phyloP scores from a whole-genome alignment of 2,888 invertebrate genomes.

The Nemoura dubitans region DNA sequence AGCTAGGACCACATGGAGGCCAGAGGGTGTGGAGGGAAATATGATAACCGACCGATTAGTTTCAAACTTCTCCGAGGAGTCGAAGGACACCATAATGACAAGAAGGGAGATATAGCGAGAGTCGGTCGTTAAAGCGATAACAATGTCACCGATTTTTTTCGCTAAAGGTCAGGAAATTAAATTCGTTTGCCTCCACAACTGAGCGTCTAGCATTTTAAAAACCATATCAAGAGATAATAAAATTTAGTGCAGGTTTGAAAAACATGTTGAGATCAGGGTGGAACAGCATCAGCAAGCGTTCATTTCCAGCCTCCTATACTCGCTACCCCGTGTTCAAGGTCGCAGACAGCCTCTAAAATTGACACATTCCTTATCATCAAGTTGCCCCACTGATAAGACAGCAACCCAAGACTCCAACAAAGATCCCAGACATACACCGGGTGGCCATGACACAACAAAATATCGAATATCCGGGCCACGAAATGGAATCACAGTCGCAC shows the following conservation, averaged over 20 bases:
- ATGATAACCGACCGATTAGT: background rate
- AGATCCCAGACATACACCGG: background rate
- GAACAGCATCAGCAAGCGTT: background rate
- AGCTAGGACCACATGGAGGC: background rate
- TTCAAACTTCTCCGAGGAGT: background rate
- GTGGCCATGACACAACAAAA: background rate
- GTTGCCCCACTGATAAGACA: background rate
- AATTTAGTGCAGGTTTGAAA: background rate
- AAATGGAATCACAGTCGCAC: background rate
- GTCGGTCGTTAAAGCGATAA: background rate
- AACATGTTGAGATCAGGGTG: background rate
- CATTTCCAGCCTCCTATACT: background rate
- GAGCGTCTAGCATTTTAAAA: background rate
- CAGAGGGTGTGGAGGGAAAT: background rate
- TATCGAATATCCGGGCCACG: constrained; percentile 13
- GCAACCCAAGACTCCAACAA: background rate
- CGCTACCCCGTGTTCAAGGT: background rate
- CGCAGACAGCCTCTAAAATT: background rate
- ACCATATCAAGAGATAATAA: background rate
- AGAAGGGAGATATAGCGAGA: background rate
- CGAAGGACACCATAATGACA: background rate
- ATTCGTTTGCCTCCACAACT: no score
- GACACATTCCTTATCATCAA: background rate
- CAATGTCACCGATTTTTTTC: background rate
- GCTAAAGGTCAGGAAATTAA: background rate